These are phyloP conservation scores for Solen grandis DNA, from an alignment of 1,140 invertebrate genomes.

Conservation along the genomic window DNA sequence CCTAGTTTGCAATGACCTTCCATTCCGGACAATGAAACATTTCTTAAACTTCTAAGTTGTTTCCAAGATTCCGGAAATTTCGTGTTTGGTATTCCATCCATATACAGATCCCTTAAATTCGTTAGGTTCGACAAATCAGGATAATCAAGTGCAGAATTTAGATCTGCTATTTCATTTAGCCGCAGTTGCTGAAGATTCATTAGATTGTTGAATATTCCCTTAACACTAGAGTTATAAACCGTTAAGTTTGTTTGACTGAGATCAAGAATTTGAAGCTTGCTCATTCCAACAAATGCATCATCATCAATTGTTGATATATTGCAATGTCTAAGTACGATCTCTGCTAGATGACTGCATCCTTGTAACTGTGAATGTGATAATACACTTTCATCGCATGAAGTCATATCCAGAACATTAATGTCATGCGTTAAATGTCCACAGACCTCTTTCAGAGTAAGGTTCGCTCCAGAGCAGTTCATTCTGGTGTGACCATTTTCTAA, in stretches of 20 bases:
- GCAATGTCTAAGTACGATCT: conserved; percentile 15
- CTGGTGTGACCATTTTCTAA: not conserved
- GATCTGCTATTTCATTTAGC: not conserved
- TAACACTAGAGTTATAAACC: not conserved
- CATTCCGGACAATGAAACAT: not conserved
- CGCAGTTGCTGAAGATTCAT: not conserved
- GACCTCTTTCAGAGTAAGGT: not conserved
- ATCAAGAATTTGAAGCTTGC: not conserved
- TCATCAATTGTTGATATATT: not conserved
- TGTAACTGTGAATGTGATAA: not conserved
- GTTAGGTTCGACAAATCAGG: not conserved
- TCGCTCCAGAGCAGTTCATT: not conserved
- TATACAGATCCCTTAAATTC: not conserved
- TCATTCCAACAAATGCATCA: not conserved
- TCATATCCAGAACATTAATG: not conserved
- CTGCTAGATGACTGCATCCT: conserved; percentile 14
- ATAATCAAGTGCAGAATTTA: not conserved
- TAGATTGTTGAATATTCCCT: not conserved
- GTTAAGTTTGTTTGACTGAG: not conserved
- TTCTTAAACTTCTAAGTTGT: not conserved
- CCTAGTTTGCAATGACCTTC: conserved; percentile 1
- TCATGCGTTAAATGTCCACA: not conserved
- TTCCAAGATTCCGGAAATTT: not conserved
- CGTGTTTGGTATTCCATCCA: not conserved
- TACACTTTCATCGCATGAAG: not conserved